A percentile compares a stretch with the other conserved stretches of the same genome.
These are phyloP conservation scores for Drosophila melanosoma DNA, from an alignment of 2,888 invertebrate genomes.

Conservation along the genomic window DNA sequence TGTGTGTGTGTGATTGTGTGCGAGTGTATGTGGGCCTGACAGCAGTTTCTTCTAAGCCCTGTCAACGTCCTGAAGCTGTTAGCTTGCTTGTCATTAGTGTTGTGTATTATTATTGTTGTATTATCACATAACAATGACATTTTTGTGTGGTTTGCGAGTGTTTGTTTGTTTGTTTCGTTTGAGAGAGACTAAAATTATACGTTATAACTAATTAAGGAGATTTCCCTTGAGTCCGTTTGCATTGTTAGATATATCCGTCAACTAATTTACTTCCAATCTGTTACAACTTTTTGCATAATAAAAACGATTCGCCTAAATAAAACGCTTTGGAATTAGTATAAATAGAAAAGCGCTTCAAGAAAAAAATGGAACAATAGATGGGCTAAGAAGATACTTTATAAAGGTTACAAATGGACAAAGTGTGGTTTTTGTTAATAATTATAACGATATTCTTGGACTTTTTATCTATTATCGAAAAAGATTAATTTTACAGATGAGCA, in stretches of 20 bases:
- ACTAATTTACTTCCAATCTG: constrained; percentile 55
- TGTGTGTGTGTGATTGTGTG: constrained; percentile 28
- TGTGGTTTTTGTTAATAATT: not conserved
- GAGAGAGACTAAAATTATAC: constrained; percentile 69
- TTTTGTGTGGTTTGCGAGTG: constrained; percentile 33
- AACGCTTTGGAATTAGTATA: not conserved
- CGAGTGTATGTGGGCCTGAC: constrained; percentile 54
- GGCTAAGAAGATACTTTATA: not conserved
- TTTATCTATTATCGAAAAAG: not conserved
- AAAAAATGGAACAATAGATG: not conserved
- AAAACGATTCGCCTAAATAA: constrained; percentile 6
- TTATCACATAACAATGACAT: constrained; percentile 52
- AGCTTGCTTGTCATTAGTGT: constrained; percentile 60
- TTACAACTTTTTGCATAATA: constrained; percentile 4
- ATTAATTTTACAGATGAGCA: not conserved
- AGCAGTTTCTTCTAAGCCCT: constrained; percentile 38
- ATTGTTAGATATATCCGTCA: constrained; percentile 17
- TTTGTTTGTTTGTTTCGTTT: constrained; percentile 31
- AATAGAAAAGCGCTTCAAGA: not conserved
- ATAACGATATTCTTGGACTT: not conserved
- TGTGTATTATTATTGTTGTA: constrained; percentile 38
- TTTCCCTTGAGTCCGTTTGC: constrained; percentile 26
- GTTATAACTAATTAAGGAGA: constrained; percentile 69
- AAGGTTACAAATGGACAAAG: not conserved
- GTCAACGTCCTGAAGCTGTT: constrained; percentile 37